Percentiles rank a stretch among this genome's conserved stretches.
Conservation (phyloP, 2,113 vertebrate genomes). For the Gnathonemus longibarbis region DNA sequence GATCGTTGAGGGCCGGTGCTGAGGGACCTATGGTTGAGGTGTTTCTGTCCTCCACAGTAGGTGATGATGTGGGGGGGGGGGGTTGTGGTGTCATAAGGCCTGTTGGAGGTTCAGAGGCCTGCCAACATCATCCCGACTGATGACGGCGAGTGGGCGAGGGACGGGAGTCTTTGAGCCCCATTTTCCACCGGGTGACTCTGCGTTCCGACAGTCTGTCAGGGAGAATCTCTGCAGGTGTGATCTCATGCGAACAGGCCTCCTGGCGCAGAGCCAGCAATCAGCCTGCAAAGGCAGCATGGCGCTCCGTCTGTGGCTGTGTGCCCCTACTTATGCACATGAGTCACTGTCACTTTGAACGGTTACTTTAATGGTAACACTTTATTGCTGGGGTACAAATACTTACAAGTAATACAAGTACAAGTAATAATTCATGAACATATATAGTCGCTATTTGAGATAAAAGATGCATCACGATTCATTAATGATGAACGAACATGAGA, state of each 20-base stretch:
- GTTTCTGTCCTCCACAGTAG: background rate
- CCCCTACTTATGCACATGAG: background rate
- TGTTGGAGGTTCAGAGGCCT: background rate
- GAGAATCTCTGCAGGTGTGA: conserved; percentile 57
- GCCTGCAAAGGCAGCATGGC: background rate
- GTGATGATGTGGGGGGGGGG: background rate
- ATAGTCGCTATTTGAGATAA: background rate
- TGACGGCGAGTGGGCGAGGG: conserved; percentile 22
- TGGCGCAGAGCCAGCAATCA: background rate
- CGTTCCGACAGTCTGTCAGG: conserved; percentile 73
- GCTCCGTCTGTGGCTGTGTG: background rate
- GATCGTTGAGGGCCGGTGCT: background rate
- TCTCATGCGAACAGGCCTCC: conserved; percentile 41
- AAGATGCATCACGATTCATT: background rate
- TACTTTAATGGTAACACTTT: background rate
- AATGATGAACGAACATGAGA: background rate
- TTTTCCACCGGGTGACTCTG: conserved; percentile 66
- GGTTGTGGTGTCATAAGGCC: background rate
- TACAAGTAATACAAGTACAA: background rate
- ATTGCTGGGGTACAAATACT: background rate
- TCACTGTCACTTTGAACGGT: background rate
- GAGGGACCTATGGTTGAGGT: background rate
- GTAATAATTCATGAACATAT: background rate
- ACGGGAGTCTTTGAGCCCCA: conserved; percentile 58
- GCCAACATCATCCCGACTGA: background rate